Evolutionary conservation across 2,888 invertebrate genomes (phyloP), one percentile per base, ranked within the genome.

Genomic region (Blastobasis lacticolella): DNA sequence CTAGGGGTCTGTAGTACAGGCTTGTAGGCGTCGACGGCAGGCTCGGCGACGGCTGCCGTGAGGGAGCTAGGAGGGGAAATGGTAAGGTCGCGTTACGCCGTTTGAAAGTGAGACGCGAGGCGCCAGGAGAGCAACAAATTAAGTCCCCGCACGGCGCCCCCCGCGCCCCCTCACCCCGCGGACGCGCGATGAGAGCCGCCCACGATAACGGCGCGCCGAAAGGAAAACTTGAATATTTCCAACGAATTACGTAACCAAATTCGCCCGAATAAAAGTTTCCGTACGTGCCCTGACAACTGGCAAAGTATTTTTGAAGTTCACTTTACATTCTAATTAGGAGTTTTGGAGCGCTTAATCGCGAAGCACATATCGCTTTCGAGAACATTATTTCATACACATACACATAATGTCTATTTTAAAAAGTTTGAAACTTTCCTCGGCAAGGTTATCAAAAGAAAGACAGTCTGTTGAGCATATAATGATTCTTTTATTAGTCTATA

Each of bases 71-170:
- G 67, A 75, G 78, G 81, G 81, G 78, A 75, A 76, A 75, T 73
- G 79, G 80, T 78, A 75, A 85, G 88, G 85, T 88, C 81, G 82
- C 76, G 81, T 87, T 85, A 86, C 50, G 23, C 49, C 81, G 82
- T 83, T 84, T 83, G 87, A 82, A 87, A 87, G 82, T 83, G 86
- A 87, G 86, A 87, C 78, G 80, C 82, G 80, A 81, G 84, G 87
- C 84, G 87, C 82, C 87, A 83, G 80, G 87, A 86, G 87, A 86
- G 86, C 87, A 87, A 88, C 87, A 88, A 88, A 88, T 88, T 88
- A 88, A 85, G 85, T 81, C 82, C 82, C 87, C 73, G 81, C 78
- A 78, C 82, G 82, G 79, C 74, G 74, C 60, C 69, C 69, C 72
- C 71, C 77, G 78, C 78, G 72, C 80, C 68, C 69, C 38, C 49